These are phyloP conservation scores for Stichopus horrens DNA, from an alignment of 53 echinoderm and acorn worm genomes.

Conservation along the genomic window DNA sequence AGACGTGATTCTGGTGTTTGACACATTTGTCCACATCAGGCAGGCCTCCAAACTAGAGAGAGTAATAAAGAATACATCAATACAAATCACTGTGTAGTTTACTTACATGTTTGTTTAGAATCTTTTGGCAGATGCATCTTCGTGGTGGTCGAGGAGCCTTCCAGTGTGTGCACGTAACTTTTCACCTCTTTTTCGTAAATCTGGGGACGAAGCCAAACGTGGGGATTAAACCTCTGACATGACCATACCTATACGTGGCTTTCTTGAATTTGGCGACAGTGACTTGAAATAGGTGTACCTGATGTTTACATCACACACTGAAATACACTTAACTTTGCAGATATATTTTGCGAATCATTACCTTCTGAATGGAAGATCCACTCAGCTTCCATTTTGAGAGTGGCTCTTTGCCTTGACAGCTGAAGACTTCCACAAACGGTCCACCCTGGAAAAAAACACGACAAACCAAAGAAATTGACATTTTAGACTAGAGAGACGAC, in stretches of 20 bases:
- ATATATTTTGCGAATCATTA: neutral
- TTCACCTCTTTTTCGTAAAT: conserved; percentile 91
- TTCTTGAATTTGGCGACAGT: no score
- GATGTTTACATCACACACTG: no score
- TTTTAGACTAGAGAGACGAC: neutral
- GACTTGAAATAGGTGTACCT: no score
- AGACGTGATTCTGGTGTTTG: no score
- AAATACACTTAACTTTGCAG: no score
- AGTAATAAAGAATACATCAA: no score
- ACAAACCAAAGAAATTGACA: neutral
- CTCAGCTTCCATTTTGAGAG: conserved; percentile 90
- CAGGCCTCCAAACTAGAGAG: no score
- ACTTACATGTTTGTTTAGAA: conserved; percentile 84
- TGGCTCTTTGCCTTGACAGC: conserved; percentile 93
- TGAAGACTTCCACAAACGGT: conserved; percentile 87
- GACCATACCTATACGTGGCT: no score
- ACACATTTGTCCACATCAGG: no score
- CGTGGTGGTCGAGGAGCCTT: conserved; percentile 87
- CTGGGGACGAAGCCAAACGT: conserved; percentile 32
- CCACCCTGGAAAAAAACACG: conserved; percentile 68
- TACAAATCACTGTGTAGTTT: no score
- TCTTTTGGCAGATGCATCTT: conserved; percentile 96
- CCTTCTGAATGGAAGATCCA: conserved; percentile 82
- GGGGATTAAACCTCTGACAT: no score
- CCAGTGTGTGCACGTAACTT: conserved; percentile 82